Conservation (phyloP, 2,797 vertebrate genomes). For the Phataginus tetradactyla region DNA sequence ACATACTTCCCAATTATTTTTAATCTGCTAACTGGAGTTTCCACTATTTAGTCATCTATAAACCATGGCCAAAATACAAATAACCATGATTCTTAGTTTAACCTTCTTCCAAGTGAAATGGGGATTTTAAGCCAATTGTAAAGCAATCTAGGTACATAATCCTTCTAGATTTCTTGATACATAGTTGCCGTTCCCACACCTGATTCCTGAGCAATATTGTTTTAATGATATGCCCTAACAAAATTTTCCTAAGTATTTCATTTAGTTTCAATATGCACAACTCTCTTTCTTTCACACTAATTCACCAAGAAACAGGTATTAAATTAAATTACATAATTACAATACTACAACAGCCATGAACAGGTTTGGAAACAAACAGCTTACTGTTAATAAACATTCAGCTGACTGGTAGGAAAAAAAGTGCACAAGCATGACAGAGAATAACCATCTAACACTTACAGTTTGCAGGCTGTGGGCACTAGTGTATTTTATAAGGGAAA, state of each 20-base stretch:
- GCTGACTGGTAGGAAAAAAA: neutral
- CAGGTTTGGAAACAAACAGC: neutral
- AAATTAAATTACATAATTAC: slow-evolving; percentile 25
- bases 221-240: neutral
- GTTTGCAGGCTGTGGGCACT: neutral
- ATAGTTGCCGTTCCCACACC: neutral
- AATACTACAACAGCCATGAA: neutral
- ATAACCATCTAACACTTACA: neutral
- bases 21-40: neutral
- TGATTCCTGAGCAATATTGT: neutral
- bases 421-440: neutral
- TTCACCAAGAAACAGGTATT: neutral
- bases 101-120: slow-evolving; percentile 35
- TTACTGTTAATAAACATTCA: neutral
- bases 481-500: neutral
- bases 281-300: neutral
- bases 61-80: neutral
- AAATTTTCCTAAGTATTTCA: neutral
- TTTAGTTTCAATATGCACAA: neutral
- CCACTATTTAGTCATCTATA: neutral
- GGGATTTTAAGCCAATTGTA: neutral
- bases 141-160: neutral
- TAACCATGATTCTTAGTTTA: slow-evolving; percentile 7
- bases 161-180: neutral
- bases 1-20: slow-evolving; percentile 38